Percentiles rank a stretch among this genome's conserved stretches.
These are phyloP conservation scores for Gonocerus acuteangulatus DNA, from an alignment of 2,888 invertebrate species.

Conservation along the genomic window DNA sequence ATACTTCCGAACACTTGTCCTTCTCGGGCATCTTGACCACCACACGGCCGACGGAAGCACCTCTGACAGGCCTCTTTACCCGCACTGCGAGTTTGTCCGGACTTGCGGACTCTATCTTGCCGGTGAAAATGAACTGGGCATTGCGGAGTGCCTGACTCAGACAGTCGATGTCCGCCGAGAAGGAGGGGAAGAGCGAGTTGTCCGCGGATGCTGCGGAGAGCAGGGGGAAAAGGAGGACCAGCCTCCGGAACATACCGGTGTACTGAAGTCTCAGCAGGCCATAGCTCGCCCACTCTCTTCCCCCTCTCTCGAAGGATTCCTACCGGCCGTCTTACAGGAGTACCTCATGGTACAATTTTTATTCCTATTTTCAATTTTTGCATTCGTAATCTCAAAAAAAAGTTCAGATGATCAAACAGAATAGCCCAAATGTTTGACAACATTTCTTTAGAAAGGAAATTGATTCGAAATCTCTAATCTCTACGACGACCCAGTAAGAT, in stretches of 20 bases:
- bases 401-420: no score
- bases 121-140: conserved; percentile 16
- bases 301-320: neutral
- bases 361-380: no score
- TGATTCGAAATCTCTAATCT: no score
- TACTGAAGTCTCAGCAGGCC: neutral
- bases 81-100: conserved; percentile 4
- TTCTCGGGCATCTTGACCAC: conserved; percentile 3
- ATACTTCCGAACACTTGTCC: conserved; percentile 1
- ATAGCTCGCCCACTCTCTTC: neutral
- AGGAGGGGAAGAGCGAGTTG: neutral
- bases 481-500: no score
- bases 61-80: conserved; percentile 5
- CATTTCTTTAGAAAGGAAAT: no score
- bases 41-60: conserved; percentile 4
- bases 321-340: no score
- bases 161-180: neutral
- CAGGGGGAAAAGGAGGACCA: neutral
- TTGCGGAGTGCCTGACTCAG: neutral
- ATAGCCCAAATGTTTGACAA: no score
- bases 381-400: no score
- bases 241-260: conserved; percentile 1
- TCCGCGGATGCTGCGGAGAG: neutral
- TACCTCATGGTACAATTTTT: no score
- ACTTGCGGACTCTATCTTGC: neutral